These are phyloP conservation scores for Smittia aterrima DNA, from an alignment of 2,888 invertebrate species.

Conservation along the genomic window DNA sequence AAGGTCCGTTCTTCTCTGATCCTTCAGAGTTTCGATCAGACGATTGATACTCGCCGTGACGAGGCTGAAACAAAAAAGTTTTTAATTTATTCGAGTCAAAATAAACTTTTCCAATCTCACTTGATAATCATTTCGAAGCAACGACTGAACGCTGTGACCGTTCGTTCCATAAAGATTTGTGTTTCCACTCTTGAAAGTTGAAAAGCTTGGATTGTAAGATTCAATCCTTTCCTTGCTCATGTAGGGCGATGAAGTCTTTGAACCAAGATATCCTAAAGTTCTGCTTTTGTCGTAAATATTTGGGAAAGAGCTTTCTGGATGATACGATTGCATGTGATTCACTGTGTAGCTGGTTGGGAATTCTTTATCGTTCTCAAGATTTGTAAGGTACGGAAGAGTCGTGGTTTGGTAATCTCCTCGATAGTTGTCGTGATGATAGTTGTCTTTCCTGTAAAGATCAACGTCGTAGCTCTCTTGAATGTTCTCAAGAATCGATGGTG, in stretches of 20 bases:
- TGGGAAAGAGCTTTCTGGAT: conserved; percentile 48
- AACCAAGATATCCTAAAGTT: conserved; percentile 48
- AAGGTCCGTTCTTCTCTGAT: conserved; percentile 77
- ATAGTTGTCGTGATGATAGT: conserved; percentile 52
- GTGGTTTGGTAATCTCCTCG: conserved; percentile 46
- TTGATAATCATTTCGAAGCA: conserved; percentile 53
- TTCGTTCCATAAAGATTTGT: conserved; percentile 46
- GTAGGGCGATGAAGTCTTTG: conserved; percentile 50
- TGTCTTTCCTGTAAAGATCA: conserved; percentile 46
- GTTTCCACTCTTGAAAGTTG: conserved; percentile 50
- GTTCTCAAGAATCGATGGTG: conserved; percentile 60
- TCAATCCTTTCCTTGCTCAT: conserved; percentile 54
- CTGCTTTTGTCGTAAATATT: conserved; percentile 52
- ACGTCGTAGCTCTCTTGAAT: conserved; percentile 58
- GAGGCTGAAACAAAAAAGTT: conserved; percentile 55
- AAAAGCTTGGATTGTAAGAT: conserved; percentile 52
- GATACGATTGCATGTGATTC: conserved; percentile 52
- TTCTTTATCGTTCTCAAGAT: conserved; percentile 38
- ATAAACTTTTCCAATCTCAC: conserved; percentile 48
- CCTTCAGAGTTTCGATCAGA: conserved; percentile 67
- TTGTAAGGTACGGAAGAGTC: conserved; percentile 39
- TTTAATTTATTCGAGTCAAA: conserved; percentile 50
- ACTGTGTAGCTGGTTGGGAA: conserved; percentile 50
- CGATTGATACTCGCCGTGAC: conserved; percentile 51
- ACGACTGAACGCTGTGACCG: conserved; percentile 52